These are phyloP conservation scores for Napeogenes sylphis DNA, from an alignment of 2,888 invertebrate species.

Conservation along the genomic window DNA sequence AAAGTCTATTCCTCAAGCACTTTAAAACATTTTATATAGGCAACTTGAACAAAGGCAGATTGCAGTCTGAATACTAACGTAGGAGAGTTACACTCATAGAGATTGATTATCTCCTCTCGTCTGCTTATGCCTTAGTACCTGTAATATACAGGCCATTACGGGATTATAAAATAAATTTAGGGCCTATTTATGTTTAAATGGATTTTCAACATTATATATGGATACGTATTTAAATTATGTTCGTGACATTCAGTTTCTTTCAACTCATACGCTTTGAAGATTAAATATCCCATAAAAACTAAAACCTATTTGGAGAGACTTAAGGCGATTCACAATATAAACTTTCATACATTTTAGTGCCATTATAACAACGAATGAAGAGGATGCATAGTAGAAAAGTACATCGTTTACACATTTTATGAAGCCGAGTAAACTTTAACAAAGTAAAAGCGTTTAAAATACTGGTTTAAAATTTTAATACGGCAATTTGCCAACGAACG, in stretches of 20 bases:
- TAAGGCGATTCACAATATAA: slow-evolving; percentile 14
- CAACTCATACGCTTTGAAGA: slow-evolving; percentile 1
- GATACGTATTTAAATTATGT: too few species aligned
- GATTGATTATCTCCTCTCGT: too few species aligned
- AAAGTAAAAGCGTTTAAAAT: slow-evolving; percentile 52
- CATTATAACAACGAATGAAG: slow-evolving; percentile 23
- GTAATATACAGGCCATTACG: too few species aligned
- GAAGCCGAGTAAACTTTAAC: slow-evolving; percentile 28
- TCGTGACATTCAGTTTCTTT: background rate
- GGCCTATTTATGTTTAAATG: too few species aligned
- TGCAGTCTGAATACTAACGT: too few species aligned
- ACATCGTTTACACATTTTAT: slow-evolving; percentile 25
- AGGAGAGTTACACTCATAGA: too few species aligned
- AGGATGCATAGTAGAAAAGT: slow-evolving; percentile 23
- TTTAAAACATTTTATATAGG: too few species aligned
- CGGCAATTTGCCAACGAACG: slow-evolving; percentile 52
- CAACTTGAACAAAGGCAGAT: too few species aligned
- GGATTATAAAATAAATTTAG: too few species aligned
- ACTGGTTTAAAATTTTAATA: slow-evolving; percentile 60
- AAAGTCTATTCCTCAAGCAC: too few species aligned
- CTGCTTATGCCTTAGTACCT: too few species aligned
- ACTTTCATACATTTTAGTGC: slow-evolving; percentile 20
- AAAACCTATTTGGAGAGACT: slow-evolving; percentile 30
- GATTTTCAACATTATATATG: too few species aligned
- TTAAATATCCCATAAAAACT: background rate